Base-by-base conservation (phyloP, 2,888 invertebrate genomes). In the Amphipoea oculea region DNA sequence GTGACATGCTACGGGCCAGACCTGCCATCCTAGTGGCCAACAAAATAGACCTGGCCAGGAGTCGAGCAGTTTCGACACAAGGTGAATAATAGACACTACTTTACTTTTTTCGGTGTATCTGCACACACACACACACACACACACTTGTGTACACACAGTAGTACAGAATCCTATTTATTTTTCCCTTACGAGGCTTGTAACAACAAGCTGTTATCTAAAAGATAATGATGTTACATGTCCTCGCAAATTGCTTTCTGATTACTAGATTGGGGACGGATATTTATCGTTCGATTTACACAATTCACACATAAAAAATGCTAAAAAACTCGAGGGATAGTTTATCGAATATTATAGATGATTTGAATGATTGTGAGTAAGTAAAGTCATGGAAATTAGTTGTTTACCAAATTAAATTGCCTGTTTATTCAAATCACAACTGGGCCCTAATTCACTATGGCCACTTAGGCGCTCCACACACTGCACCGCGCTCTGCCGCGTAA, bases 31-130 rank as follows among this genome's bases (percentile, higher is more conserved):
- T 99, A 76, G 99, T 99, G 40, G 99, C 98, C 74, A 99, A 99
- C 96, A 99, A 99, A 97, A 98, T 99, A 86, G 99, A 99, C 96
- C 97, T 99, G 92, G 99, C 99, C 57, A 97, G 99, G 89, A 98
- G 99, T 93, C 97, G 99, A 93, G 98, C 98, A 48, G 98, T 99
- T 70, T 98, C 98, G 12, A 98, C 98, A 48, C 99, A 99, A 97
- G 99, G 99, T 99, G 65, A 85, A 29, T 6, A 63, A 20, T 29
- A n/a, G 57, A 60, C 23, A n/a, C 20, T 54, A 20, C 20, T 20
- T 7, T 20, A 54, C 20, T 54, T 54, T 54, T 17, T 20, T 54
- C 6, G 20, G 17, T 20, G 51, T 20, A 51, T 51, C 20, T 51
- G 20, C 51, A 20, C 20, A 17, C 51, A 51, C 29, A 29, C 29